Evolutionary conservation across 1,140 invertebrate genomes (phyloP).

Genomic region (Uloborus diversus): DNA sequence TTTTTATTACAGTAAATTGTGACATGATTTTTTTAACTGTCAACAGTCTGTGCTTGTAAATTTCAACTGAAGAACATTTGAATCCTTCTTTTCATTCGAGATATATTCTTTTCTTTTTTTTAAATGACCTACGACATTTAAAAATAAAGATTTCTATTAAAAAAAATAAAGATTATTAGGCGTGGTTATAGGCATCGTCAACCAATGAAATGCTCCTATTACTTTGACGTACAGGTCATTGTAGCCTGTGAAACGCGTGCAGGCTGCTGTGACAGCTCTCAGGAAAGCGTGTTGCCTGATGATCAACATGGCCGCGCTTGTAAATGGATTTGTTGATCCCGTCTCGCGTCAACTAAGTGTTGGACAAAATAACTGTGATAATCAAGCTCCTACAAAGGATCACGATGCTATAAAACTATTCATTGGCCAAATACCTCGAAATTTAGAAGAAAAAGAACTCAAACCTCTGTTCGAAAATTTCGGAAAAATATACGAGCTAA

Average conservation of each 20-base stretch:
- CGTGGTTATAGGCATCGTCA: no score
- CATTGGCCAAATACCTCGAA: slow-evolving; percentile 91
- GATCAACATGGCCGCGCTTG: slow-evolving; percentile 53
- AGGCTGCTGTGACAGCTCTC: neutral
- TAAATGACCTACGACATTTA: no score
- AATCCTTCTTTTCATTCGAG: no score
- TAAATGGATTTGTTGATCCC: slow-evolving; percentile 51
- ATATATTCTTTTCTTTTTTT: no score
- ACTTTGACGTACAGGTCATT: neutral
- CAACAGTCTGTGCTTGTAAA: no score
- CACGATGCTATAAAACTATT: slow-evolving; percentile 83
- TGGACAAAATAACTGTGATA: slow-evolving; percentile 20
- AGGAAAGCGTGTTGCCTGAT: slow-evolving; percentile 25
- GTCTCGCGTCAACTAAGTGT: slow-evolving; percentile 44
- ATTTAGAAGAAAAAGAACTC: slow-evolving; percentile 87
- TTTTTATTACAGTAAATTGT: no score
- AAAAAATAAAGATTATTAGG: no score
- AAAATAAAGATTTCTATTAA: no score
- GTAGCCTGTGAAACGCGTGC: neutral
- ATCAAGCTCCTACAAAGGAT: slow-evolving; percentile 63
- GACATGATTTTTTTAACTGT: no score
- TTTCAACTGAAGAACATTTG: no score
- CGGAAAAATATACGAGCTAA: slow-evolving; percentile 93
- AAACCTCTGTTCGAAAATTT: slow-evolving; percentile 91
- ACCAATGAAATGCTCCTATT: no score